phyloP scores from a whole-genome alignment of 2,797 vertebrate genomes.

The Percopsis omiscomaycus region DNA sequence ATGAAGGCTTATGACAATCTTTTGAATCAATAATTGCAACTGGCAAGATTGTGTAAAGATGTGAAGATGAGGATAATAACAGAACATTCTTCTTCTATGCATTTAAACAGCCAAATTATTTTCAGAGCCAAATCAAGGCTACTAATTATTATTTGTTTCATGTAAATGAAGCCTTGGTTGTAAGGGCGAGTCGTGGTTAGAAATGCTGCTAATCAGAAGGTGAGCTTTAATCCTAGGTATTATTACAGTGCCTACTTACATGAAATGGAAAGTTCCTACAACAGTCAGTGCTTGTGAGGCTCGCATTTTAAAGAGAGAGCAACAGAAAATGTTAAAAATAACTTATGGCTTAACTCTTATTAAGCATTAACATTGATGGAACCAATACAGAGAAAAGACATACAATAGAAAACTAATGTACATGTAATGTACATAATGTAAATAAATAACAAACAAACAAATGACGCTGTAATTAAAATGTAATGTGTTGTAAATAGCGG shows the following conservation, averaged over 20 bases:
- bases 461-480: too few relatives aligned
- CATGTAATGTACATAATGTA: too few relatives aligned
- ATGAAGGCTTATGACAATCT: slow-evolving; percentile 9
- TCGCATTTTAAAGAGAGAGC: too few relatives aligned
- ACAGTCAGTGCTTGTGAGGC: too few relatives aligned
- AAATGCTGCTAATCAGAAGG: too few relatives aligned
- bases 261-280: too few relatives aligned
- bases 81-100: not conserved
- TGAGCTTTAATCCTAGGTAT: too few relatives aligned
- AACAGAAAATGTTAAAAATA: too few relatives aligned
- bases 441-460: too few relatives aligned
- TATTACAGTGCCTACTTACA: too few relatives aligned
- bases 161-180: not conserved
- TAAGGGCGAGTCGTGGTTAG: not conserved
- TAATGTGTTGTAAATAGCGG: too few relatives aligned
- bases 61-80: slow-evolving; percentile 1
- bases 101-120: not conserved
- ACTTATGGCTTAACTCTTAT: too few relatives aligned
- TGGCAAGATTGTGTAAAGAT: not conserved
- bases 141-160: slow-evolving; percentile 1
- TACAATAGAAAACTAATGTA: not conserved
- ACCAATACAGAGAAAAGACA: not conserved
- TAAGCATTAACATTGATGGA: not conserved
- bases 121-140: not conserved
- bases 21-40: slow-evolving; percentile 33